Conservation (phyloP, 2,113 vertebrate species). For the Gadus chalcogrammus region DNA sequence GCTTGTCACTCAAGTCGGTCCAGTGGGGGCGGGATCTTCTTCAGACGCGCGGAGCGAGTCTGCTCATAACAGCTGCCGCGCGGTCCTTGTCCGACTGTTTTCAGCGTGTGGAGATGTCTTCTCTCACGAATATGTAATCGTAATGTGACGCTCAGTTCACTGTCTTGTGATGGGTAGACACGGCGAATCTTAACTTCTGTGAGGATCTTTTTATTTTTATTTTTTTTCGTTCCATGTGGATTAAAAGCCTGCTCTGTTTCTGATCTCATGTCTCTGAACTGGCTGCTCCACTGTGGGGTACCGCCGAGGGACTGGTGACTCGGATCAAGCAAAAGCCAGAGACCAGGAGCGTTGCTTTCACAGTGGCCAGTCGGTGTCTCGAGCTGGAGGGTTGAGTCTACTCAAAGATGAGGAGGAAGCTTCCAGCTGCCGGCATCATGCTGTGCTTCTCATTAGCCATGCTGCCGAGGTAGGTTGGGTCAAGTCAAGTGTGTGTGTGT, state of each 20-base stretch:
- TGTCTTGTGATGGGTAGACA: too few relatives aligned
- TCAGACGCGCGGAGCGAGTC: neutral
- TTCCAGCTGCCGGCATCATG: neutral
- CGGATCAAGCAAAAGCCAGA: too few relatives aligned
- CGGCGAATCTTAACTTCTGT: too few relatives aligned
- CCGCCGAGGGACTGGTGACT: too few relatives aligned
- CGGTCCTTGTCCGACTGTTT: neutral
- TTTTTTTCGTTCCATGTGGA: too few relatives aligned
- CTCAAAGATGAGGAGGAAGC: neutral
- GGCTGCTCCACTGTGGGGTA: neutral
- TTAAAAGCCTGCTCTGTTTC: too few relatives aligned
- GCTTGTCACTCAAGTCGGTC: neutral
- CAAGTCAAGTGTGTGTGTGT: too few relatives aligned
- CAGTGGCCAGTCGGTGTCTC: neutral
- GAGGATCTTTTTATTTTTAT: too few relatives aligned
- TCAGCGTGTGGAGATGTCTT: neutral
- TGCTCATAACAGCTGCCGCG: neutral
- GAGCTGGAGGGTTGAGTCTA: neutral
- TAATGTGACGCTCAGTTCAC: too few relatives aligned
- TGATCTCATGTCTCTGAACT: neutral
- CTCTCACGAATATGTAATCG: too few relatives aligned
- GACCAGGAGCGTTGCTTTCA: too few relatives aligned
- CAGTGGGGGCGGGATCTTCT: neutral
- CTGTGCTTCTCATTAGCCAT: neutral
- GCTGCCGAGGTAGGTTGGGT: neutral